phyloP scores from a whole-genome alignment of 2,888 invertebrate genomes.

The Melanostoma mellinum region DNA sequence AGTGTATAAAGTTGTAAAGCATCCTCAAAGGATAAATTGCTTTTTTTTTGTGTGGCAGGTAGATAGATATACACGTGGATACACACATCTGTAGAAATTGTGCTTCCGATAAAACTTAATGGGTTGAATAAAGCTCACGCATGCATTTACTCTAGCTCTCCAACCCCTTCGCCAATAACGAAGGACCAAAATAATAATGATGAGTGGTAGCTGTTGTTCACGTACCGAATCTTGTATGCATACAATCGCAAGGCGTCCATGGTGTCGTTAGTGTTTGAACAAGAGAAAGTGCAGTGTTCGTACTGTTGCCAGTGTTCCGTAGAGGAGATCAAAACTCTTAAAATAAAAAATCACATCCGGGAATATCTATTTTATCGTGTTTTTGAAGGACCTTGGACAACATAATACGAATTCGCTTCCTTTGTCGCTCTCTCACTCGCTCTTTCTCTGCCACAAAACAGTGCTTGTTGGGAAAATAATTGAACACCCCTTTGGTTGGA shows the following conservation, averaged over 20 bases:
- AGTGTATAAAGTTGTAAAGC: neutral
- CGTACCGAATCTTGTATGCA: constrained; percentile 46
- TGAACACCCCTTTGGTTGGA: neutral
- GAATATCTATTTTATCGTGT: constrained; percentile 19
- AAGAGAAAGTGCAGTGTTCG: neutral
- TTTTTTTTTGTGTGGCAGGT: neutral
- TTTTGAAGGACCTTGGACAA: constrained; percentile 57
- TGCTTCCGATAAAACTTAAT: constrained; percentile 39
- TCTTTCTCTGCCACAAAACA: neutral
- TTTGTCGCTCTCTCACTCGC: neutral
- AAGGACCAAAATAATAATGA: constrained; percentile 44
- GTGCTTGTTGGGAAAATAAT: constrained; percentile 8
- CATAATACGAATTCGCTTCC: constrained; percentile 14
- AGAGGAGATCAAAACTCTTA: neutral
- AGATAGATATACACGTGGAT: constrained; percentile 25
- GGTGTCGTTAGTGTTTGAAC: constrained; percentile 27
- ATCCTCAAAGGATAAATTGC: no score
- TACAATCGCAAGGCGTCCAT: constrained; percentile 42
- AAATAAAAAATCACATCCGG: constrained; percentile 7
- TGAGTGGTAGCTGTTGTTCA: constrained; percentile 47
- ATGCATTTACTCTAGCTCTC: constrained; percentile 43
- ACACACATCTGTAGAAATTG: neutral
- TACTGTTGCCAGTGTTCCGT: no score
- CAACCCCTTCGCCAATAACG: neutral
- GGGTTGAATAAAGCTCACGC: constrained; percentile 54